Evolutionary conservation across 2,797 vertebrate species (phyloP).

Genomic region (Macrochelys suwanniensis): DNA sequence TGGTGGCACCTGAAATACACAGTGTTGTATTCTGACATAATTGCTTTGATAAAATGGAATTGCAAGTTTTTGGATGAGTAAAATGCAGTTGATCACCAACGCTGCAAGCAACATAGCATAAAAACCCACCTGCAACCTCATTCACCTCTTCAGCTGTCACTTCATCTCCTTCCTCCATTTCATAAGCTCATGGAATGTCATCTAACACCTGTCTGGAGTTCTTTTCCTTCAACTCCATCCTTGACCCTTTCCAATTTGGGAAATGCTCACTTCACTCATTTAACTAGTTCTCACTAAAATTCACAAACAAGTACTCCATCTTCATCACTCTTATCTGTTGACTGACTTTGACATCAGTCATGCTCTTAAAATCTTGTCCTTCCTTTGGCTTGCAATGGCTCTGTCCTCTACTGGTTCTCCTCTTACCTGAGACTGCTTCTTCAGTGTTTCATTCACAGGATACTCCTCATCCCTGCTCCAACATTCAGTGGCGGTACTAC

Average conservation of each 20-base stretch:
- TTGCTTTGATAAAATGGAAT: not conserved
- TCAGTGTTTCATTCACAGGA: not conserved
- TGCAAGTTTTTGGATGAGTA: not conserved
- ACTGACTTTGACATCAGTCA: not conserved
- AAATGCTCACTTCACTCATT: not conserved
- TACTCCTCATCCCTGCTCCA: not conserved
- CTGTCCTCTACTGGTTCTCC: not conserved
- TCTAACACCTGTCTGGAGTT: not conserved
- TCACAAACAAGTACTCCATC: not conserved
- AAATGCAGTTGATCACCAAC: too few species aligned
- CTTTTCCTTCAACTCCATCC: conserved; percentile 18
- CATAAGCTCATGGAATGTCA: not conserved
- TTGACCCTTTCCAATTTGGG: conserved; percentile 9
- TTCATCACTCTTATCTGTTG: not conserved
- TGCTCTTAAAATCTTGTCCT: not conserved
- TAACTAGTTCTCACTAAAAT: not conserved
- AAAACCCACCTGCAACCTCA: not conserved
- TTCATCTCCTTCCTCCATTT: not conserved
- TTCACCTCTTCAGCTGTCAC: not conserved
- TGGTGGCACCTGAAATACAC: not conserved
- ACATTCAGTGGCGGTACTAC: not conserved
- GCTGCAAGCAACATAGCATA: not conserved
- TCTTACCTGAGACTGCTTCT: not conserved
- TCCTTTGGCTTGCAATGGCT: not conserved
- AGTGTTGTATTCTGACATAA: not conserved